Evolutionary conservation across 2,797 vertebrate genomes (phyloP).

Genomic region (Pantherophis alleghaniensis): DNA sequence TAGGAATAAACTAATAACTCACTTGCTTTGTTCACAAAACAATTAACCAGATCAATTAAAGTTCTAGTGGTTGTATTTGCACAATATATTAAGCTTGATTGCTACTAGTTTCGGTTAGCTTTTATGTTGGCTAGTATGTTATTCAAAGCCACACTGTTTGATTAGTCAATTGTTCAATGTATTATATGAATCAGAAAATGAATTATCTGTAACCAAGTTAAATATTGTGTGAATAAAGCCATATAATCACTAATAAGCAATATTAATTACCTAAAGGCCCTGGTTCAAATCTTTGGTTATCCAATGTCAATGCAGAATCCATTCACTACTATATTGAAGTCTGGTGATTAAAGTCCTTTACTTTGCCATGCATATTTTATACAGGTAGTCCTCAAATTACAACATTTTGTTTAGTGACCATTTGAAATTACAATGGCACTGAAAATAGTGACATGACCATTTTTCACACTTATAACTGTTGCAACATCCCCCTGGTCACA

Average conservation of each 20-base stretch:
- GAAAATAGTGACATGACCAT: background rate
- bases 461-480: background rate
- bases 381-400: background rate
- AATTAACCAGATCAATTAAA: background rate
- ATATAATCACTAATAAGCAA: background rate
- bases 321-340: background rate
- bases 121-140: background rate
- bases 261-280: background rate
- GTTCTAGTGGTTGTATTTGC: background rate
- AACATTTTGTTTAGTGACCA: background rate
- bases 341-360: background rate
- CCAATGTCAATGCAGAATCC: background rate
- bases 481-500: background rate
- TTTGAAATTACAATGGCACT: background rate
- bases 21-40: background rate
- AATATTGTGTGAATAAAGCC: background rate
- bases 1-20: background rate
- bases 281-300: background rate
- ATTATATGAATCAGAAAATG: background rate
- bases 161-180: background rate
- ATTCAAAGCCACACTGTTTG: background rate
- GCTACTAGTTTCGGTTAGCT: background rate
- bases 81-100: background rate
- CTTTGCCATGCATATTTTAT: background rate
- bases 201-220: background rate